Evolutionary conservation across 2,888 invertebrate genomes (phyloP), one percentile per base, ranked within the genome.

Genomic region (Nymphalis c-album): DNA sequence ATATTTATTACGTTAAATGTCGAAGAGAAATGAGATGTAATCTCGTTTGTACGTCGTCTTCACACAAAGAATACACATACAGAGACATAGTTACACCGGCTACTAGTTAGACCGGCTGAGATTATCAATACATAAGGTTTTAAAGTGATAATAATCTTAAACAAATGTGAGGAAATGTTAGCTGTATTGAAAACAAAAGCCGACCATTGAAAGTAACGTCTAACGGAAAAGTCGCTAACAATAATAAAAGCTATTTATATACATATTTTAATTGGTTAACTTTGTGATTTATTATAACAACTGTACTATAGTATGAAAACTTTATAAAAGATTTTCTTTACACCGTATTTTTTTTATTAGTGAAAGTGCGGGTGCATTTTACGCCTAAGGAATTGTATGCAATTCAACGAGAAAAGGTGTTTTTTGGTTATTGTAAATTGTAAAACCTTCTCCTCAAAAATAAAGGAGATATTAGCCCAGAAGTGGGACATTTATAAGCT

Each of bases 181-280:
- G 26, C 53, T 58, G 57, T 51, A 61, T 64, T 60, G 62, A 69
- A 69, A 71, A 69, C 60, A 67, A 69, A 71, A 71, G 64, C 67
- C 48, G 63, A 57, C 47, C 26, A 40, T 51, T 60, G 48, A n/a
- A 35, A 50, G 62, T 64, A 69, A 50, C 20, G 17, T 40, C 50
- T 18, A 13, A 47, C 0, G 51, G 22, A 51, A 58, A 70, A 63
- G 57, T 63, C 63, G 46, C 8, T 45, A n/a, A 17, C 1, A 53
- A 46, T 26, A 22, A 48, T 48, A 18, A 48, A 48, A 13, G 3
- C 40, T 40, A 40, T 35, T 8, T 40, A 40, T 13, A 3, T 10
- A n/a, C n/a, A 40, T 7, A 10, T 40, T 13, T 40, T 55, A 16
- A 26, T 55, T 6, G 7, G 7, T 7, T n/a, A n/a, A n/a, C n/a